A percentile compares a stretch with the other conserved stretches of the same genome.
phyloP scores from a whole-genome alignment of 2,888 invertebrate species.

The Lycaena phlaeas region DNA sequence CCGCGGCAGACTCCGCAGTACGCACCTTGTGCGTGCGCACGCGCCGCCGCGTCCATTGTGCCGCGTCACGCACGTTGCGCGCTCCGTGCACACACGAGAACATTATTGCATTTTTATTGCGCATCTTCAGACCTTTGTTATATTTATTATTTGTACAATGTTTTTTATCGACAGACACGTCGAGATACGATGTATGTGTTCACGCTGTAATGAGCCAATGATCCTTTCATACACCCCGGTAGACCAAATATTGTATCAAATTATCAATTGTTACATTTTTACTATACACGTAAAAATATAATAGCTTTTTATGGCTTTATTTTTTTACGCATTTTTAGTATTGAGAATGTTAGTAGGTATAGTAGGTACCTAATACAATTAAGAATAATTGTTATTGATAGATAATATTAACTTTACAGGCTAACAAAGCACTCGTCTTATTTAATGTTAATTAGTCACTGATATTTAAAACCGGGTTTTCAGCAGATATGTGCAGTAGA shows the following conservation, averaged over 20 bases:
- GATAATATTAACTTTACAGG: too few species aligned
- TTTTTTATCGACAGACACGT: slow-evolving; percentile 54
- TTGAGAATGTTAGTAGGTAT: too few species aligned
- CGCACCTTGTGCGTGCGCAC: slow-evolving; percentile 31
- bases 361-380: too few species aligned
- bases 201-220: slow-evolving; percentile 55
- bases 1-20: neutral
- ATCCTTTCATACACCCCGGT: slow-evolving; percentile 32
- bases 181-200: slow-evolving; percentile 60
- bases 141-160: slow-evolving; percentile 45
- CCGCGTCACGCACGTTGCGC: slow-evolving; percentile 53
- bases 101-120: slow-evolving; percentile 68
- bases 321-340: too few species aligned
- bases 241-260: slow-evolving; percentile 9
- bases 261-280: slow-evolving; percentile 3
- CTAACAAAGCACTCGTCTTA: too few species aligned
- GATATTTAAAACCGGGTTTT: too few species aligned
- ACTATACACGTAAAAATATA: neutral
- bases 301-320: neutral
- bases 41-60: slow-evolving; percentile 58
- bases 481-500: too few species aligned
- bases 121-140: slow-evolving; percentile 67
- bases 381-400: too few species aligned
- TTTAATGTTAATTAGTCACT: too few species aligned
- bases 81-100: slow-evolving; percentile 43